These are phyloP conservation scores for Trididemnum clinides DNA, from an alignment of 23 tunicate species.

Conservation along the genomic window DNA sequence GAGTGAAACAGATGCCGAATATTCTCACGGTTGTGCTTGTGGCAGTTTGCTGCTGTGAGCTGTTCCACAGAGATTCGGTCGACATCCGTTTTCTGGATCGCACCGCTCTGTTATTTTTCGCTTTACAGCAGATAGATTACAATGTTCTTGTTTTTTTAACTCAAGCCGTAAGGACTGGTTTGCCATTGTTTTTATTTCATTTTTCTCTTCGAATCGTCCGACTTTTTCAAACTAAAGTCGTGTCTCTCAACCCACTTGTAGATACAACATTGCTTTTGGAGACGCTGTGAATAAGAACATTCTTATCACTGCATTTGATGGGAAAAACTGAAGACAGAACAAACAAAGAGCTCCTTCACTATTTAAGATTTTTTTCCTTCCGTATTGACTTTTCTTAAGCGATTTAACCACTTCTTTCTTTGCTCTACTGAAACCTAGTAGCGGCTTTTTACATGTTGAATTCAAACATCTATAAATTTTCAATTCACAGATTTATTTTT, in stretches of 20 bases:
- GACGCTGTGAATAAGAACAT: too few relatives aligned
- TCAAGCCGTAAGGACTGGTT: neutral
- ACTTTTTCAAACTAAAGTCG: too few relatives aligned
- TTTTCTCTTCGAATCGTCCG: constrained; percentile 8
- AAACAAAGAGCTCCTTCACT: constrained; percentile 7
- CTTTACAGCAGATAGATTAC: neutral
- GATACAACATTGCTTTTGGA: too few relatives aligned
- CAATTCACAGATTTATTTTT: too few relatives aligned
- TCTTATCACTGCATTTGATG: neutral
- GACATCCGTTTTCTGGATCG: neutral
- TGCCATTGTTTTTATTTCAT: neutral
- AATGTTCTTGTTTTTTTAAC: constrained; percentile 1
- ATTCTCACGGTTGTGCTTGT: constrained; percentile 11
- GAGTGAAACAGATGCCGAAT: neutral
- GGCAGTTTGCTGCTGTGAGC: neutral
- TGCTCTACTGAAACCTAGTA: too few relatives aligned
- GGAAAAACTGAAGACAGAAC: neutral
- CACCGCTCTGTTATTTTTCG: neutral
- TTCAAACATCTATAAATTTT: too few relatives aligned
- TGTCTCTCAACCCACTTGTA: too few relatives aligned
- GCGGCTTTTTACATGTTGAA: too few relatives aligned
- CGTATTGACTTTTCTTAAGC: neutral
- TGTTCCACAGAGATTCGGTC: neutral
- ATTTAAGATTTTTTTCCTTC: neutral
- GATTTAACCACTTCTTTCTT: too few relatives aligned